Evolutionary conservation across 64 coral and sea anemone species (phyloP).

Genomic region (Orbicella faveolata): DNA sequence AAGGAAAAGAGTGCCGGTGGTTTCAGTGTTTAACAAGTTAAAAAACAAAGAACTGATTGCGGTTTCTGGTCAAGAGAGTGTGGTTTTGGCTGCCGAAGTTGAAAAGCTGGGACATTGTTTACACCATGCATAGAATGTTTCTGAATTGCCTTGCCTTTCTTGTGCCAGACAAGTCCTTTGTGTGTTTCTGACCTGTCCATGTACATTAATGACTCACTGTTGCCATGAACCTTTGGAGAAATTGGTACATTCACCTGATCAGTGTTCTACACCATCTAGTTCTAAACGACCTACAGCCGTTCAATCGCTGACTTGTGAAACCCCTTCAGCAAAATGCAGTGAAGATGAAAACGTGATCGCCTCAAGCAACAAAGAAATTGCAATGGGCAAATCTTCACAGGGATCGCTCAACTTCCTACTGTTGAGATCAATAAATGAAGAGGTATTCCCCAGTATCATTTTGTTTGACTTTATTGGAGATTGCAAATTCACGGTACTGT

Average conservation of each 20-base stretch:
- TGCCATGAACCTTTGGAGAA: not conserved
- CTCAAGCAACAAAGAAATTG: not conserved
- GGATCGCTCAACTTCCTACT: not conserved
- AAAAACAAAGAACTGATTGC: conserved; percentile 14
- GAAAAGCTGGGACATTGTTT: not conserved
- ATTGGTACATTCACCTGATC: not conserved
- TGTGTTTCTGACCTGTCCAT: not conserved
- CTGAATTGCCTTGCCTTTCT: not conserved
- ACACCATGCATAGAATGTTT: not conserved
- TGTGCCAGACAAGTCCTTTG: not conserved
- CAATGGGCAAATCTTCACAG: not conserved
- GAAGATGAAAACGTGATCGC: not conserved
- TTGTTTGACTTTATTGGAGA: not conserved
- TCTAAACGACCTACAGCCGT: not conserved
- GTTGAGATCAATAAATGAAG: not conserved
- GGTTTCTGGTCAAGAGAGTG: not conserved
- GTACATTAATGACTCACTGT: not conserved
- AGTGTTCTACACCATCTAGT: not conserved
- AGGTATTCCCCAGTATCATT: not conserved
- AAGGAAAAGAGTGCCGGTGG: not conserved
- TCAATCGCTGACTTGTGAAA: not conserved
- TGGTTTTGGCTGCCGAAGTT: too few species aligned
- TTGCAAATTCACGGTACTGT: not conserved
- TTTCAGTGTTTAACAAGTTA: not conserved
- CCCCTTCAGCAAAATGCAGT: not conserved